Percentiles rank a stretch among this genome's conserved stretches.
Conservation (phyloP, 2,113 vertebrate species). For the Myxocyprinus asiaticus region DNA sequence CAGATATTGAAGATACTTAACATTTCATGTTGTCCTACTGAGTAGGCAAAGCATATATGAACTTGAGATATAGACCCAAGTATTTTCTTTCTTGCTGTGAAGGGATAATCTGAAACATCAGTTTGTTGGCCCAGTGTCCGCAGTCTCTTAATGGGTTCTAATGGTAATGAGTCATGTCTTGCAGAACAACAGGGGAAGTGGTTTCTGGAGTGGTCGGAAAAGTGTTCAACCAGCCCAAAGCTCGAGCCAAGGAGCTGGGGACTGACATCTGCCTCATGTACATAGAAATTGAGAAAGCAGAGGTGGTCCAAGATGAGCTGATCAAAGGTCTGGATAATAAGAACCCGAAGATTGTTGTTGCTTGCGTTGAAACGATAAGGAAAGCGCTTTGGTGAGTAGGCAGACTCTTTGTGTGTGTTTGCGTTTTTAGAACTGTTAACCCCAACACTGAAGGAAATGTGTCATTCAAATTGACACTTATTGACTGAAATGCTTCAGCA, state of each 20-base stretch:
- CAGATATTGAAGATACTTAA: background rate
- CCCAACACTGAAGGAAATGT: background rate
- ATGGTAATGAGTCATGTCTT: slow-evolving; percentile 51
- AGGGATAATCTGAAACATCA: too few species aligned
- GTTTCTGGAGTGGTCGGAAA: slow-evolving; percentile 96
- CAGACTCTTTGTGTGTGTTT: background rate
- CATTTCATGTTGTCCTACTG: background rate
- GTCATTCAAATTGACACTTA: background rate
- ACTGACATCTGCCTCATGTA: slow-evolving; percentile 94
- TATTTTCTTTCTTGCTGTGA: too few species aligned
- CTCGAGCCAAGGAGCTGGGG: slow-evolving; percentile 93
- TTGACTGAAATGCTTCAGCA: background rate
- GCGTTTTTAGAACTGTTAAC: background rate
- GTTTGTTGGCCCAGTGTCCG: background rate
- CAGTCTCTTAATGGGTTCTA: slow-evolving; percentile 3
- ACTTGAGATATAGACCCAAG: background rate
- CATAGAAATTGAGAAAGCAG: slow-evolving; percentile 93
- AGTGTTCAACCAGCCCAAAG: slow-evolving; percentile 98
- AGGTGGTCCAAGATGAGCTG: slow-evolving; percentile 93
- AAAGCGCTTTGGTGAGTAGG: slow-evolving; percentile 87
- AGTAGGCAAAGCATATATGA: background rate
- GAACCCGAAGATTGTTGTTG: slow-evolving; percentile 94
- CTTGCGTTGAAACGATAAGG: slow-evolving; percentile 89
- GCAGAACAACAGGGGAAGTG: slow-evolving; percentile 93
- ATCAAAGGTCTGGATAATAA: slow-evolving; percentile 96